phyloP scores from a whole-genome alignment of 2,888 invertebrate genomes.

The Lasioglossum oenotherae region DNA sequence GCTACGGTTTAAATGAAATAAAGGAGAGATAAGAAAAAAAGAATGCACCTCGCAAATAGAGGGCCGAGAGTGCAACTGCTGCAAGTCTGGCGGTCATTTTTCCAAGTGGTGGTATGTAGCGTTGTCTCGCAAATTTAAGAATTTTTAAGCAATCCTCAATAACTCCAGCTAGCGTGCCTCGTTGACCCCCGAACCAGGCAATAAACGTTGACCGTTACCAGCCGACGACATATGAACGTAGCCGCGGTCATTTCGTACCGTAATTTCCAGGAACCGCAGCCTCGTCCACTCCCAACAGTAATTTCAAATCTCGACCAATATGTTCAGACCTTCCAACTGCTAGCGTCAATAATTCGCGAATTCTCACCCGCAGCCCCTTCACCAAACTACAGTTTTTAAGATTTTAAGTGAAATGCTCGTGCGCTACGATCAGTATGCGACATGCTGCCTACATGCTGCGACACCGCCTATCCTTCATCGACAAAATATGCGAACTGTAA shows the following conservation, averaged over 20 bases:
- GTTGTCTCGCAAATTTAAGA: not conserved
- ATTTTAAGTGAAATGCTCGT: not conserved
- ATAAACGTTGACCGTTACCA: conserved; percentile 10
- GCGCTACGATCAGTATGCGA: not conserved
- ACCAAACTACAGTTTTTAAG: not conserved
- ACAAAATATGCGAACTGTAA: not conserved
- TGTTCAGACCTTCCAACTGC: conserved; percentile 7
- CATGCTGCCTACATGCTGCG: not conserved
- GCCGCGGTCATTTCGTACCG: conserved; percentile 12
- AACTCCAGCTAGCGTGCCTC: not conserved
- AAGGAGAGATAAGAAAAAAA: not conserved
- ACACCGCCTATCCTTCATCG: not conserved
- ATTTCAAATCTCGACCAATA: conserved; percentile 17
- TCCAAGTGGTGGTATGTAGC: not conserved
- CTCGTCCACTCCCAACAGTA: conserved; percentile 12
- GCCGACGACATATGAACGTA: conserved; percentile 14
- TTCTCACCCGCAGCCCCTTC: not conserved
- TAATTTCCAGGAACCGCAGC: conserved; percentile 13
- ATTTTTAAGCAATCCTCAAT: conserved; percentile 3
- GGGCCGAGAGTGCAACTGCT: not conserved
- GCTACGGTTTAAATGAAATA: not conserved
- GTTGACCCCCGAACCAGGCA: conserved; percentile 4
- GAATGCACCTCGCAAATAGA: not conserved
- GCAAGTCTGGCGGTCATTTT: not conserved
- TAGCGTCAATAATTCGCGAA: conserved; percentile 4